Evolutionary conservation across 2,113 vertebrate genomes (phyloP).

Genomic region (Monopterus albus): DNA sequence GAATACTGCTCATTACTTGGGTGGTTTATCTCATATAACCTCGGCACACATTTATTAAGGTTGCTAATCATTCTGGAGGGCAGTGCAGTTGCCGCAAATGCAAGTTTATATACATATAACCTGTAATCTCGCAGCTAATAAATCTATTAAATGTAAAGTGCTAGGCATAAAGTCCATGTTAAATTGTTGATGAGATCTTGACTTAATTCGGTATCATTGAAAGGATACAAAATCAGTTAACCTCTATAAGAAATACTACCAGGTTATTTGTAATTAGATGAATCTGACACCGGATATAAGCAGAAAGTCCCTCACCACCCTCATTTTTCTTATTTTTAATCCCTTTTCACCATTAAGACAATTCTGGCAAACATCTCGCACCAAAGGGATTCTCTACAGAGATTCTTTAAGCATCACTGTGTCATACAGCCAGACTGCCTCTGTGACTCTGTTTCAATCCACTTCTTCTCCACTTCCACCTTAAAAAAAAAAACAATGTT

Average conservation of each 20-base stretch:
- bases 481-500: constrained; percentile 59
- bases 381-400: constrained; percentile 12
- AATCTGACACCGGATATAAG: constrained; percentile 48
- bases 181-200: constrained; percentile 50
- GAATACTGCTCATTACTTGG: constrained; percentile 46
- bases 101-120: constrained; percentile 69
- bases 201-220: constrained; percentile 59
- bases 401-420: constrained; percentile 78
- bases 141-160: constrained; percentile 77
- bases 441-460: constrained; percentile 89
- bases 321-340: constrained; percentile 17
- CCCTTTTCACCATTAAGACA: constrained; percentile 8
- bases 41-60: constrained; percentile 27
- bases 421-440: constrained; percentile 87
- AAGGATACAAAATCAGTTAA: constrained; percentile 52
- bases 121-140: constrained; percentile 59
- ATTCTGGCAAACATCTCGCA: constrained; percentile 31
- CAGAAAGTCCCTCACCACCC: constrained; percentile 57
- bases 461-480: constrained; percentile 97
- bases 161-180: constrained; percentile 65
- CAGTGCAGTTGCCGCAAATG: constrained; percentile 74
- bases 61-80: constrained; percentile 54
- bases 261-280: constrained; percentile 52
- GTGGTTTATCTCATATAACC: constrained; percentile 41
- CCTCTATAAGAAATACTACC: constrained; percentile 44